phyloP scores from a whole-genome alignment of 2,888 invertebrate genomes.

The Coecobrya sp. region DNA sequence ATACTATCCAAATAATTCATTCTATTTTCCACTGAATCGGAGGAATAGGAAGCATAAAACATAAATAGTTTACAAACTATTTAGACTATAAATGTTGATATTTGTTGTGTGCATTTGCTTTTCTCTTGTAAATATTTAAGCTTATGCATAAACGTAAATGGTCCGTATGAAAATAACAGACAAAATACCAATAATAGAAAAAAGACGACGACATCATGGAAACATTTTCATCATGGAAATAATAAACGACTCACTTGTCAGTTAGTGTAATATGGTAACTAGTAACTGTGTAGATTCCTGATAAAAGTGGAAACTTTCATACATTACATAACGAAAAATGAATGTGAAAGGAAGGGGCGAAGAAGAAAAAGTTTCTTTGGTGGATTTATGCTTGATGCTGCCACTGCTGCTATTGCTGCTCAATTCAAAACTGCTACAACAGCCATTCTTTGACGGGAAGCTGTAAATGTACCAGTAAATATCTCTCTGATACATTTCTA shows the following conservation, averaged over 20 bases:
- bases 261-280: too few relatives aligned
- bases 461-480: background rate
- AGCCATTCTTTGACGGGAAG: slow-evolving; percentile 14
- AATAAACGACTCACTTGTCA: background rate
- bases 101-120: background rate
- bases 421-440: slow-evolving; percentile 48
- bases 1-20: too few relatives aligned
- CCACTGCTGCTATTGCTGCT: slow-evolving; percentile 21
- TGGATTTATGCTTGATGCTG: slow-evolving; percentile 55
- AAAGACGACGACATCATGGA: background rate
- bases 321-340: too few relatives aligned
- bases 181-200: too few relatives aligned
- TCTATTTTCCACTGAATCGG: too few relatives aligned
- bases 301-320: slow-evolving; percentile 40
- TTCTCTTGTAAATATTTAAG: background rate
- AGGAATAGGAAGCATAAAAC: too few relatives aligned
- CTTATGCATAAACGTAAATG: background rate
- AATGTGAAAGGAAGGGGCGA: too few relatives aligned
- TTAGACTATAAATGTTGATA: background rate
- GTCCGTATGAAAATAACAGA: background rate
- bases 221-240: background rate
- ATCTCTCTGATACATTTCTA: background rate
- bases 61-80: background rate
- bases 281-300: background rate
- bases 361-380: slow-evolving; percentile 47